Evolutionary conservation across 2,888 invertebrate genomes (phyloP).

Genomic region (Hylaea fasciaria): DNA sequence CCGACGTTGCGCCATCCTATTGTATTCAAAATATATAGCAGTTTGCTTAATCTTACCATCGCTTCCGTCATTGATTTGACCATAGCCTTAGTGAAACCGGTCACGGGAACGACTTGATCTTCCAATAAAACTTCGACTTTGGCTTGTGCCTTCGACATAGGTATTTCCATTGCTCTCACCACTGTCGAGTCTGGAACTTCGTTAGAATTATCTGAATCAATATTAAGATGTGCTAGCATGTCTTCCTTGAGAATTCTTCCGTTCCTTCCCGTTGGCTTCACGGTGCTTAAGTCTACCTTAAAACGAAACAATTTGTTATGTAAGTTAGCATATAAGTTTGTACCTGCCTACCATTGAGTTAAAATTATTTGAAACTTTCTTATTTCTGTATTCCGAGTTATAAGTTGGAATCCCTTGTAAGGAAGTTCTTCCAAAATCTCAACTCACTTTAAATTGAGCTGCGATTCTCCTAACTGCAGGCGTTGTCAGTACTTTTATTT

Average conservation of each 20-base stretch:
- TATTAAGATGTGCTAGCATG: conserved; percentile 88
- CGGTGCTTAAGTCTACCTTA: conserved; percentile 88
- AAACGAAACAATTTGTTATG: conserved; percentile 39
- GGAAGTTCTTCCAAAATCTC: background rate
- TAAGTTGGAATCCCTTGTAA: background rate
- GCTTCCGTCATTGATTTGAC: conserved; percentile 97
- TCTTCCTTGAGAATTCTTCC: conserved; percentile 98
- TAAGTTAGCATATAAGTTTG: too few relatives aligned
- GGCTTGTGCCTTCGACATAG: conserved; percentile 53
- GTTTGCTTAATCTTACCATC: conserved; percentile 80
- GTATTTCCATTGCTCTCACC: conserved; percentile 55
- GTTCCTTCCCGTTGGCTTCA: conserved; percentile 92
- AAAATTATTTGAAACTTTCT: too few relatives aligned
- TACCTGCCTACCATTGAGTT: too few relatives aligned
- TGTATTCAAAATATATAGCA: background rate
- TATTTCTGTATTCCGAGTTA: background rate
- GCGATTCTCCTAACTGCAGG: conserved; percentile 98
- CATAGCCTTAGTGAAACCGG: conserved; percentile 96
- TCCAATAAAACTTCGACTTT: conserved; percentile 60
- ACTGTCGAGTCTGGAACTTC: conserved; percentile 53
- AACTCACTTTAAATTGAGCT: conserved; percentile 91
- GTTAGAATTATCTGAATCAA: conserved; percentile 82
- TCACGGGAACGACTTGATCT: conserved; percentile 87
- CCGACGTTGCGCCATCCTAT: background rate
- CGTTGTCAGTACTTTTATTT: conserved; percentile 88